Conservation (phyloP, 2,113 vertebrate species). For the Polyodon spathula region DNA sequence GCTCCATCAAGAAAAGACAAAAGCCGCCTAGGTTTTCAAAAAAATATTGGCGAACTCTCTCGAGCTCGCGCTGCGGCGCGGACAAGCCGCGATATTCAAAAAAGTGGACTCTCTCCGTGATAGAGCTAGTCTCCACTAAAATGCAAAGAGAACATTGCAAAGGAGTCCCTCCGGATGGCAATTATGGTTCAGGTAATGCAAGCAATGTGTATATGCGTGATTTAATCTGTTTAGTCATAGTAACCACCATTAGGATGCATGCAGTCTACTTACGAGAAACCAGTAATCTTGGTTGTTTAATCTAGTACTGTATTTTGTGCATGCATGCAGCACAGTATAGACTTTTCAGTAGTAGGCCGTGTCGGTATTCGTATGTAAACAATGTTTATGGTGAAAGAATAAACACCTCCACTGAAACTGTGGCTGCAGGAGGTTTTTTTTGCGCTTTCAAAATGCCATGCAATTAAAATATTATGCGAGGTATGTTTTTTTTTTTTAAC, state of each 20-base stretch:
- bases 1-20: conserved; percentile 22
- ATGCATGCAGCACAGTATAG: background rate
- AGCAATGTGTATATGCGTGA: background rate
- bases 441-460: no score
- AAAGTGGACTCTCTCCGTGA: conserved; percentile 92
- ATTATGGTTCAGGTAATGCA: conserved; percentile 92
- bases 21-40: background rate
- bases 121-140: no score
- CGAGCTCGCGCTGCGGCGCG: conserved; percentile 71
- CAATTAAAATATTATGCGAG: no score
- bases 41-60: no score
- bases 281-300: no score
- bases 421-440: no score
- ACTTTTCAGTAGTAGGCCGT: no score
- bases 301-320: background rate
- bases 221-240: conserved; percentile 2
- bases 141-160: conserved; percentile 85
- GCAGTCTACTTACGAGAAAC: no score
- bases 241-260: background rate
- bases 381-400: no score
- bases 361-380: no score
- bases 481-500: no score
- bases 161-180: conserved; percentile 83
- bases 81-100: conserved; percentile 88
- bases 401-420: no score